Base-by-base conservation (phyloP, 2,888 invertebrate genomes). In the Pseudanteris insignis region DNA sequence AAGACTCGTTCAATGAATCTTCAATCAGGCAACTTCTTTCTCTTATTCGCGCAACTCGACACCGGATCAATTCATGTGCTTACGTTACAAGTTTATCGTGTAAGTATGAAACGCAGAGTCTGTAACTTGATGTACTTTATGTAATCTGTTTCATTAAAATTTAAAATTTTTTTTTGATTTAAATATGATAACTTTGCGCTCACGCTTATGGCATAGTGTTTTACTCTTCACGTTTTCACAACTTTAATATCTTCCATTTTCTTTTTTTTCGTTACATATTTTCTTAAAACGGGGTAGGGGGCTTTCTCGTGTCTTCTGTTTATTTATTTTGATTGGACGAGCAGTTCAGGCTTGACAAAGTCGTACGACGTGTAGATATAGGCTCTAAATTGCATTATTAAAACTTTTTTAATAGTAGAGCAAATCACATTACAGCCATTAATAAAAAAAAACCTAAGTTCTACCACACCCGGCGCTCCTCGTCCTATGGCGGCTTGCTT, bases 391-490 rank as follows among this genome's bases (percentile, higher is more conserved):
- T 59, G 54, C 55, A 47, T 63, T 63, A 63, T 59, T 59, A 63
- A 59, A 63, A 55, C 41, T 63, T 44, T 59, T 59, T 59, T 63
- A 59, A 59, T 59, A 63, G 55, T 63, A 63, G 63, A 64, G 60
- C 60, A 64, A 64, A 64, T 64, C 59, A 64, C 61, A 66, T 75
- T 73, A 72, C 68, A 78, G 76, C 76, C 75, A 77, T 78, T 73
- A 75, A 77, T 77, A 18, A 18, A 76, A 71, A 78, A 76, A 78
- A 79, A 76, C 73, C 77, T 74, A 68, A 73, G 73, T 73, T 72
- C 73, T 65, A 72, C 69, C 63, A 71, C 57, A 67, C 67, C 70
- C 38, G 64, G 70, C 65, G 67, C 55, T 70, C 61, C 72, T 65
- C 65, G 41, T 72, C 71, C 78, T 79, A 80, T 74, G 79, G 80